Evolutionary conservation across 2,113 vertebrate species (phyloP).

Genomic region (Aix galericulata): DNA sequence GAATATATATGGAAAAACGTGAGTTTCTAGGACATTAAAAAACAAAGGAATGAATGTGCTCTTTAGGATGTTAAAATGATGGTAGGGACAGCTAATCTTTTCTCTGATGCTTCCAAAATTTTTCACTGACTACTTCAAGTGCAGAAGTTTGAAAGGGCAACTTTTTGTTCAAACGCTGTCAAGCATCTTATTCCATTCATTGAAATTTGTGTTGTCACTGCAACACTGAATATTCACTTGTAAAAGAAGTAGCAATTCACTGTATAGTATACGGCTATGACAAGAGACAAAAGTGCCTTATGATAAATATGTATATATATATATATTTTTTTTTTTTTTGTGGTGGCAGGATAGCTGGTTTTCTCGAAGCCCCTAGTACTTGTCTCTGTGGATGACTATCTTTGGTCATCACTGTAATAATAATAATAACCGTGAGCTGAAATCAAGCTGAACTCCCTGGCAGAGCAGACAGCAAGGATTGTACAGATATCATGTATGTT

Average conservation of each 20-base stretch:
- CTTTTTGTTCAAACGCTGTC: neutral
- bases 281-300: neutral
- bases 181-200: neutral
- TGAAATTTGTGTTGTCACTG: neutral
- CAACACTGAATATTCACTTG: neutral
- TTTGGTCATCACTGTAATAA: neutral
- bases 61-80: neutral
- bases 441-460: neutral
- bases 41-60: neutral
- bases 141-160: neutral
- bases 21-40: neutral
- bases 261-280: neutral
- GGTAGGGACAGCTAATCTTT: neutral
- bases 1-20: neutral
- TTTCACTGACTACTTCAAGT: conserved; percentile 3
- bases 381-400: neutral
- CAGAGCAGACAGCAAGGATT: neutral
- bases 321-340: neutral
- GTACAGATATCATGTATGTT: neutral
- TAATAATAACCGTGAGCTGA: neutral
- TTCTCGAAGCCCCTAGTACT: neutral
- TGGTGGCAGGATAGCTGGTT: neutral
- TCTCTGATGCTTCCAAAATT: neutral
- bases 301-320: neutral
- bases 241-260: neutral